Evolutionary conservation across 2,888 invertebrate genomes (phyloP).

Genomic region (Heliconius hortense): DNA sequence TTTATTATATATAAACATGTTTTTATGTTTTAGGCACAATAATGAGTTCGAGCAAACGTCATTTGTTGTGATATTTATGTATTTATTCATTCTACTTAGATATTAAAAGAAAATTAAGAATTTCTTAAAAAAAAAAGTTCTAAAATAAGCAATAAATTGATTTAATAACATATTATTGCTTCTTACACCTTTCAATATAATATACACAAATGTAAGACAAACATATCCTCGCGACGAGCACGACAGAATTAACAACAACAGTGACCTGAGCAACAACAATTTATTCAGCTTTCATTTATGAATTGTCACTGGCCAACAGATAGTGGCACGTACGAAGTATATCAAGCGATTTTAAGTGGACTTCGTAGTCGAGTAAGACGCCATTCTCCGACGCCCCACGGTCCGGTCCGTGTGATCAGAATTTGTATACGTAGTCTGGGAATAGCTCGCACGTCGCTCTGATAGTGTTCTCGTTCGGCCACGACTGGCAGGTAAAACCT

Average conservation of each 20-base stretch:
- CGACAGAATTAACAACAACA: not conserved
- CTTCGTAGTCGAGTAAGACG: conserved; percentile 47
- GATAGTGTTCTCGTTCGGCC: conserved; percentile 71
- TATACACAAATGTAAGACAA: not conserved
- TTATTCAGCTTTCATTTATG: conserved; percentile 20
- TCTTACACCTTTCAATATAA: not conserved
- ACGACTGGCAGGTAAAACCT: conserved; percentile 76
- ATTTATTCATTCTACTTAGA: not conserved
- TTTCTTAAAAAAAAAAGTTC: not conserved
- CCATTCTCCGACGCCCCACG: conserved; percentile 51
- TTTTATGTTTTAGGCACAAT: not conserved
- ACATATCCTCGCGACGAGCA: not conserved
- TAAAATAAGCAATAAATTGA: not conserved
- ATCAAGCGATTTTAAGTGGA: conserved; percentile 43
- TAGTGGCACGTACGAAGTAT: conserved; percentile 36
- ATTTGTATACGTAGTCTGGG: conserved; percentile 75
- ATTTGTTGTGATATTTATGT: not conserved
- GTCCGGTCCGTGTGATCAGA: conserved; percentile 71
- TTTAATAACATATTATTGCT: not conserved
- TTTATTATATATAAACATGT: not conserved
- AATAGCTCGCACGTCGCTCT: conserved; percentile 59
- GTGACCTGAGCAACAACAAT: conserved; percentile 9
- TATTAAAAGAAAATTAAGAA: not conserved
- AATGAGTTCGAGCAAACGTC: not conserved
- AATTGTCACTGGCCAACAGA: conserved; percentile 26